Evolutionary conservation across 2,888 invertebrate genomes (phyloP), one percentile per base, ranked within the genome.

Genomic region (Petrolisthes manimaculis): DNA sequence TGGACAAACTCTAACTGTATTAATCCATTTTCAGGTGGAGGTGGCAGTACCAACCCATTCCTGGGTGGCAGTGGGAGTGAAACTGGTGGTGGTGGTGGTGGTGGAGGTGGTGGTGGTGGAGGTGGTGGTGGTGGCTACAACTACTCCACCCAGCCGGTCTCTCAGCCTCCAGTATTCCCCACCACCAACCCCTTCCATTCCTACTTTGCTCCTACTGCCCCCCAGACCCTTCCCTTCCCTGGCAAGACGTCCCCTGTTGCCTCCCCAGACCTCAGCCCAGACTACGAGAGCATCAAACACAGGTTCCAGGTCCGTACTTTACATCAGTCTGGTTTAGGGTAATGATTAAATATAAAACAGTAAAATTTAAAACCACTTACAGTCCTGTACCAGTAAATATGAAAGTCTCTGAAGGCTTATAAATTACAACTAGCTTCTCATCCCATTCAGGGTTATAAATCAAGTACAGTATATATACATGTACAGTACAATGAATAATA

Each of bases 281-380:
- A 89, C 56, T 89, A 89, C 79, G 87, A 89, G 54, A 85, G 84
- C 78, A 89, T 89, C 78, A 89, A 89, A 84, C 81, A 87, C 82
- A 87, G 85, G 56, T 89, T 89, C 87, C 89, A 89, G 85, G 89
- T 89, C 53, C 69, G 82, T 69, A 1, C 12, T 83, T 37, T 37
- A 37, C 37, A 37, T 37, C 37, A 37, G 37, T 37, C 37, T 37
- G 37, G 37, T 37, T 37, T 37, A 37, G 37, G 37, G 37, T 37
- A 37, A 37, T 37, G 37, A 37, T 37, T 37, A 37, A 37, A 37
- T 1, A 37, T 37, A 37, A 37, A 37, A 37, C 37, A 37, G 37
- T 37, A 37, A 37, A 37, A 37, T 1, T 37, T 37, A 37, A 37
- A 37, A 37, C 37, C 37, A 37, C 37, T 37, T 37, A 37, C 37